phyloP scores from a whole-genome alignment of 2,888 invertebrate genomes.

The Altica lythri region DNA sequence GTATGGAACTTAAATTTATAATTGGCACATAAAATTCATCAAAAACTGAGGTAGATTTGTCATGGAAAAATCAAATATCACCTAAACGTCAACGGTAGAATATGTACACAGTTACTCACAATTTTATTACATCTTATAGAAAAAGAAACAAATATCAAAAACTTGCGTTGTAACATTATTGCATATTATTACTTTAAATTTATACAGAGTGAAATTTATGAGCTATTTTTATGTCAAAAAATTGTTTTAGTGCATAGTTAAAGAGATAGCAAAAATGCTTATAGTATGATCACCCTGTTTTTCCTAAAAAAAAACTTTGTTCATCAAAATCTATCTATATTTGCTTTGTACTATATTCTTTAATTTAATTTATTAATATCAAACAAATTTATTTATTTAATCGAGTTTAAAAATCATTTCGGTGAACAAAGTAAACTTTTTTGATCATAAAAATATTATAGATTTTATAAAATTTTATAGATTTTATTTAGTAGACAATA shows the following conservation, averaged over 20 bases:
- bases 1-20: constrained; percentile 35
- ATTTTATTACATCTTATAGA: constrained; percentile 43
- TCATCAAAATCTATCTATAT: constrained; percentile 1
- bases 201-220: constrained; percentile 31
- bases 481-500: too few relatives aligned
- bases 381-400: not conserved
- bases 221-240: constrained; percentile 3
- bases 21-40: constrained; percentile 49
- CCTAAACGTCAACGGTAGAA: constrained; percentile 49
- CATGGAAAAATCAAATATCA: constrained; percentile 52
- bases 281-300: constrained; percentile 9
- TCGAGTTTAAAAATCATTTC: not conserved
- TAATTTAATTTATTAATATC: not conserved
- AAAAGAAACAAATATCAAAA: constrained; percentile 55
- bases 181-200: constrained; percentile 50
- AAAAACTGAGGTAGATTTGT: constrained; percentile 58
- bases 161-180: constrained; percentile 56
- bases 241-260: constrained; percentile 2
- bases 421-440: constrained; percentile 6
- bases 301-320: constrained; percentile 8
- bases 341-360: constrained; percentile 2
- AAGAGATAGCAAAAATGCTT: constrained; percentile 12
- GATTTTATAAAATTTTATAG: constrained; percentile 4
- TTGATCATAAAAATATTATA: constrained; percentile 8
- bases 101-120: constrained; percentile 54